Base-by-base conservation (phyloP, 1,140 invertebrate species). In the Diorhabda carinulata region DNA sequence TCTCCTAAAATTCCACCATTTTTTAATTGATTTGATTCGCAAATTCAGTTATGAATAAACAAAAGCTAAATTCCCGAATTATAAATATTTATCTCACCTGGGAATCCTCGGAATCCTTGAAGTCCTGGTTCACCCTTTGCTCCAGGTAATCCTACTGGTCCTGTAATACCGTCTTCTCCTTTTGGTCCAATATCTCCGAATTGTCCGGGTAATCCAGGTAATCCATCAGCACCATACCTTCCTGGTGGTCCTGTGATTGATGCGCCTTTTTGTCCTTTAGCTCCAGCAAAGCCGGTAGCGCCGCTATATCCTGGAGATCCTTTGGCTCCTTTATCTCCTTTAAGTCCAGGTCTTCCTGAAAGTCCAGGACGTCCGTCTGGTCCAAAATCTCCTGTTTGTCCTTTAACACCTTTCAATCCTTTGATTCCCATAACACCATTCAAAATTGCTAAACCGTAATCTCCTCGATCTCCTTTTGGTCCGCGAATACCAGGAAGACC, bases 241-340 rank as follows among this genome's bases (percentile, higher is more conserved):
- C 88, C 88, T 58, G 81, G 81, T 0, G 72, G 74, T 25, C 87
- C 87, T 7, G 73, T 77, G 3, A 72, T 52, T 71, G 89, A 84
- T 8, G 82, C 79, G 7, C 88, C 87, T 47, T 78, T 75, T 66
- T 78, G 78, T 58, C 83, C 82, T 70, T 77, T 76, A 6, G 67
- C 58, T 7, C 93, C 93, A 84, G 84, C 0, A 77, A 70, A 57
- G 90, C 91, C 91, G 69, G 83, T 79, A 68, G 88, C 84, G 66
- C 91, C 91, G 74, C 88, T 88, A 64, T 87, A 86, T 44, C 87
- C 87, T 7, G 82, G 82, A 3, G 83, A 80, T 44, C 89, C 89
- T 10, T 78, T 78, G 45, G 85, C 82, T 25, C 90, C 90, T 63
- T 74, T 81, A 52, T 82, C 78, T 71, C 91, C 91, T 76, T 83